Evolutionary conservation across 2,113 vertebrate species (phyloP), one percentile per base, ranked within the genome.

Genomic region (Xenopus laevis): DNA sequence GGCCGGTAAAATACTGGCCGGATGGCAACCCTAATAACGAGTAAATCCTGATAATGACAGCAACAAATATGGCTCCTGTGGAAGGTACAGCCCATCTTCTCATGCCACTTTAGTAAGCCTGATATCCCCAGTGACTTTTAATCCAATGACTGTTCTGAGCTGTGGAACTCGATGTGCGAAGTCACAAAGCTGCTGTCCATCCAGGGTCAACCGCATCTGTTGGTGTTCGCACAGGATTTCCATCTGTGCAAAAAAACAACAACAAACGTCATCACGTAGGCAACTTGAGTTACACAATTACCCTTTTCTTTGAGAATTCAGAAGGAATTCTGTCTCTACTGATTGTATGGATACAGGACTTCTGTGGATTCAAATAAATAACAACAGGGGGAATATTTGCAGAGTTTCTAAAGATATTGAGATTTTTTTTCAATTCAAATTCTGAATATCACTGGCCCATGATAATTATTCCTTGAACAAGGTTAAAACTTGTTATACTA

Each of bases 201-300:
- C 95, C 65, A 96, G 86, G 81, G 95, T 64, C 76, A 96, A 89
- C 44, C 93, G 90, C 77, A 96, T 95, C 83, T 95, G 94, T 87
- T 96, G 94, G 82, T 96, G 95, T 78, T 96, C 94, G 80, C 95
- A 96, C 0, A 95, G 88, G 0, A 96, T 89, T 81, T 96, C 95
- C 94, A 96, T 95, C 95, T 96, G 67, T 45, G 61, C n/a, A 79
- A 10, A 30, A 47, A 27, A 68, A 81, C 4, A 77, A 77, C 0
- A 72, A 71, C 10, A 6, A 40, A 9, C 6, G 3, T 6, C 30
- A 70, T 53, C 13, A 53, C 1, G 17, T 53, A 5, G 50, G 17
- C 17, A 53, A 53, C 6, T 15, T 53, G 6, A 72, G 21, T 10
- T 4, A 44, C 27, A 67, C 9, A 23, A n/a, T 0, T 13, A 27